phyloP scores from a whole-genome alignment of 2,113 vertebrate genomes.

The Istiophorus platypterus region DNA sequence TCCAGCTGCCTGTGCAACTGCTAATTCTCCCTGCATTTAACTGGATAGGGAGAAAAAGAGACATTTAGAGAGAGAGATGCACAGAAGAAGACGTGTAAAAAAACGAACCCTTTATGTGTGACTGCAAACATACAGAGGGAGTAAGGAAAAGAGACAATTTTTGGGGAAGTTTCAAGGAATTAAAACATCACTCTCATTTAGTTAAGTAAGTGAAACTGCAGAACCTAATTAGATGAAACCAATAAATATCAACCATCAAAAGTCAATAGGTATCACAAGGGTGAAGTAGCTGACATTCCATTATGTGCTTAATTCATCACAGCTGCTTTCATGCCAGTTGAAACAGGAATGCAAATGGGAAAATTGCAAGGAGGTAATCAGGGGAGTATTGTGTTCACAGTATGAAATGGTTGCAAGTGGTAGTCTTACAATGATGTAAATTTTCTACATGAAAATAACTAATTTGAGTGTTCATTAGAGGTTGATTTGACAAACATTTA shows the following conservation, averaged over 20 bases:
- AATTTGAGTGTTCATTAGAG: constrained; percentile 82
- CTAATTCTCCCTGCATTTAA: constrained; percentile 74
- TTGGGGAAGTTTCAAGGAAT: constrained; percentile 11
- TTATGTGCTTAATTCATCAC: constrained; percentile 74
- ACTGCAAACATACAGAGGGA: background rate
- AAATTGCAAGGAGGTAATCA: constrained; percentile 56
- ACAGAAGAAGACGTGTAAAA: constrained; percentile 21
- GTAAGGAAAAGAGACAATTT: background rate
- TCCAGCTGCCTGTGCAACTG: constrained; percentile 77
- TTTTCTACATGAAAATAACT: constrained; percentile 84
- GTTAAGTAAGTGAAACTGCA: constrained; percentile 48
- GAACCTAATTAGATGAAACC: constrained; percentile 54
- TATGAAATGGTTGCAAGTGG: constrained; percentile 66
- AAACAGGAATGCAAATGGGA: constrained; percentile 73
- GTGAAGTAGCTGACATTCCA: constrained; percentile 68
- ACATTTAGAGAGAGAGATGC: constrained; percentile 30
- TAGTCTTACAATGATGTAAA: constrained; percentile 73
- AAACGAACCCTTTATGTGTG: background rate
- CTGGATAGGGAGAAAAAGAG: constrained; percentile 65
- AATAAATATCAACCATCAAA: constrained; percentile 61
- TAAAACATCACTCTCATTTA: constrained; percentile 41
- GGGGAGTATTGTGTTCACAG: constrained; percentile 65
- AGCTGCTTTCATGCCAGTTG: constrained; percentile 70
- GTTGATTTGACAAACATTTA: constrained; percentile 81
- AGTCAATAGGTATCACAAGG: constrained; percentile 60